phyloP scores from a whole-genome alignment of 2,113 vertebrate species.

The Tautogolabrus adspersus region DNA sequence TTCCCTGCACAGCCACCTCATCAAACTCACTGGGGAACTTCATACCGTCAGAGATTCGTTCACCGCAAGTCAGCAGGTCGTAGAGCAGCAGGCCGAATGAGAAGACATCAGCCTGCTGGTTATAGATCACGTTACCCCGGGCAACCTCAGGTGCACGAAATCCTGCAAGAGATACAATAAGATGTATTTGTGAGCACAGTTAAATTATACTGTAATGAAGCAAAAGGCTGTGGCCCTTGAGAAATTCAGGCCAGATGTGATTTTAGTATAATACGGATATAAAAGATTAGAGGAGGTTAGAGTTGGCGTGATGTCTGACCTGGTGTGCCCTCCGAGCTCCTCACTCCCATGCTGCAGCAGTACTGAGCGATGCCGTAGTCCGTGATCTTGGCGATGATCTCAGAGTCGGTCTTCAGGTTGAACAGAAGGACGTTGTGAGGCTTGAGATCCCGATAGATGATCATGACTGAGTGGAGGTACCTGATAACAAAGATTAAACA shows the following conservation, averaged over 20 bases:
- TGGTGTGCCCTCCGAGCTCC: slow-evolving; percentile 95
- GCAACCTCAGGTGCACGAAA: slow-evolving; percentile 97
- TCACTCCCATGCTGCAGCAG: slow-evolving; percentile 97
- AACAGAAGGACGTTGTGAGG: slow-evolving; percentile 97
- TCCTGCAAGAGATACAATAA: slow-evolving; percentile 72
- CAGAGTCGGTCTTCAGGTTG: slow-evolving; percentile 91
- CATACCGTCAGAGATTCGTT: slow-evolving; percentile 93
- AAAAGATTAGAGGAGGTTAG: neutral
- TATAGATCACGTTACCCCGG: slow-evolving; percentile 95
- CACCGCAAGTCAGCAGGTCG: slow-evolving; percentile 93
- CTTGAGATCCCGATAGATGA: slow-evolving; percentile 97
- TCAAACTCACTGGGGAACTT: slow-evolving; percentile 99
- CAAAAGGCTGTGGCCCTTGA: too few relatives aligned
- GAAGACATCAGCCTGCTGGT: slow-evolving; percentile 96
- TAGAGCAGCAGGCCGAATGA: slow-evolving; percentile 96
- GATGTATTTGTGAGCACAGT: neutral
- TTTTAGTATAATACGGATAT: neutral
- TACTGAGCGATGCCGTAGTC: slow-evolving; percentile 98
- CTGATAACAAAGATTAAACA: slow-evolving; percentile 69
- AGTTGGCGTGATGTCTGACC: slow-evolving; percentile 68
- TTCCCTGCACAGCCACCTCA: slow-evolving; percentile 93
- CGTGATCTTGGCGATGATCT: slow-evolving; percentile 95
- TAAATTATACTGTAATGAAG: too few relatives aligned
- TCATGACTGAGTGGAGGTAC: slow-evolving; percentile 96
- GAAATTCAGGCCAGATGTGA: too few relatives aligned